Conservation (phyloP, 2,113 vertebrate genomes). For the Seriola dumerili region DNA sequence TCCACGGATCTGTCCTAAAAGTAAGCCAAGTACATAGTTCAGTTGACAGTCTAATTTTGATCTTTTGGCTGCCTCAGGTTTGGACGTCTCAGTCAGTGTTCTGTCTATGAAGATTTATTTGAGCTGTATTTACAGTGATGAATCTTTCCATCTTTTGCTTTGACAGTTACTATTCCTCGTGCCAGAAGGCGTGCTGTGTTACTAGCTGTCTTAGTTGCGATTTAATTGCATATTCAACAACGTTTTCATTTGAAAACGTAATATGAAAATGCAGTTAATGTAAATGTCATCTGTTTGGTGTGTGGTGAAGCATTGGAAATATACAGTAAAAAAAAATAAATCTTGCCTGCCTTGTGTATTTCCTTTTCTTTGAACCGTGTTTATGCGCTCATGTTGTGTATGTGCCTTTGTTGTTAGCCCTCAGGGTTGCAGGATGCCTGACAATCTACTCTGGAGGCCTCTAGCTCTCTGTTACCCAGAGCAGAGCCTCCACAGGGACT, state of each 20-base stretch:
- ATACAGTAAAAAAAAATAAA: not conserved
- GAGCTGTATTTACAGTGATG: not conserved
- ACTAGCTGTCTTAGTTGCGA: not conserved
- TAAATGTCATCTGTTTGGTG: not conserved
- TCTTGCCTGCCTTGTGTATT: not conserved
- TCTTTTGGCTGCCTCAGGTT: too few relatives aligned
- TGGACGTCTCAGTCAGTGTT: too few relatives aligned
- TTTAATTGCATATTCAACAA: not conserved
- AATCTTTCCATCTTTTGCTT: not conserved
- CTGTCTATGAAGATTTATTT: not conserved
- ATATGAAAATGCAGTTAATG: not conserved
- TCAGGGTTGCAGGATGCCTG: constrained; percentile 28
- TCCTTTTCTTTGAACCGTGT: not conserved
- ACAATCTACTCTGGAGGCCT: constrained; percentile 55
- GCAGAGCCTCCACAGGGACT: constrained; percentile 65
- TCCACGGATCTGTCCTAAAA: too few relatives aligned
- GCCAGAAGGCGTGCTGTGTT: not conserved
- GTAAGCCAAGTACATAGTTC: too few relatives aligned
- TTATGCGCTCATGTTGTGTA: constrained; percentile 22
- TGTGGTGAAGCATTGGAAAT: not conserved
- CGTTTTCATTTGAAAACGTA: not conserved
- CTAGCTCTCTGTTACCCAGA: constrained; percentile 50
- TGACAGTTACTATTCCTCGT: not conserved
- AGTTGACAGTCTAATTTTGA: too few relatives aligned
- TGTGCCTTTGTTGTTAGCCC: constrained; percentile 4